Conservation (phyloP, 2,113 vertebrate genomes). For the Chrysochloris asiatica region DNA sequence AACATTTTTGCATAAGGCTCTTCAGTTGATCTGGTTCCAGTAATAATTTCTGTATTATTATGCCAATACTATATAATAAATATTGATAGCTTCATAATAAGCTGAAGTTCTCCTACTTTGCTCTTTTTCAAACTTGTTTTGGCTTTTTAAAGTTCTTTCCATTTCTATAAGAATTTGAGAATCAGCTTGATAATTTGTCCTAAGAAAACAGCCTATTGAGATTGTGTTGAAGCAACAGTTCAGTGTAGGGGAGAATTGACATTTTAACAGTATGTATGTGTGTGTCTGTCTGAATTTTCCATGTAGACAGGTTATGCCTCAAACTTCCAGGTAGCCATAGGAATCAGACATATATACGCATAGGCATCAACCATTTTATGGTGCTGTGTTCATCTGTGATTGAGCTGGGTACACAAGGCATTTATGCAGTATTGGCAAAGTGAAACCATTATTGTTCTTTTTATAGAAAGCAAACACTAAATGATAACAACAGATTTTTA, state of each 20-base stretch:
- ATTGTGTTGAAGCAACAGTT: not conserved
- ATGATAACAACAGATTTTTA: not conserved
- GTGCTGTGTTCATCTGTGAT: no score
- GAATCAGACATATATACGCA: not conserved
- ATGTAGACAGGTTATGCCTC: not conserved
- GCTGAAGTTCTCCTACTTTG: not conserved
- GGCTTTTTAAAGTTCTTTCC: not conserved
- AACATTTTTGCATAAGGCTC: no score
- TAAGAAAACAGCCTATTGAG: not conserved
- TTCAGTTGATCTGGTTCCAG: no score
- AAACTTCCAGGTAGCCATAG: not conserved
- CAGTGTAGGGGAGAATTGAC: not conserved
- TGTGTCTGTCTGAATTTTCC: not conserved
- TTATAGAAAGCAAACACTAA: not conserved
- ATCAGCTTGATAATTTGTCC: slow-evolving; percentile 12
- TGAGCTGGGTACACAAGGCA: no score
- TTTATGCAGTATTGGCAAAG: not conserved
- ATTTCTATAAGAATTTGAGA: not conserved
- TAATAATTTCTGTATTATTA: not conserved
- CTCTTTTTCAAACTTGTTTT: not conserved
- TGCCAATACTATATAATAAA: not conserved
- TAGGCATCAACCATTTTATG: not conserved
- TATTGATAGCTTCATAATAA: not conserved
- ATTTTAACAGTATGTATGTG: not conserved
- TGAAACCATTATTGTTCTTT: not conserved